phyloP scores from a whole-genome alignment of 2,113 vertebrate genomes.

The Thalassoma bifasciatum region DNA sequence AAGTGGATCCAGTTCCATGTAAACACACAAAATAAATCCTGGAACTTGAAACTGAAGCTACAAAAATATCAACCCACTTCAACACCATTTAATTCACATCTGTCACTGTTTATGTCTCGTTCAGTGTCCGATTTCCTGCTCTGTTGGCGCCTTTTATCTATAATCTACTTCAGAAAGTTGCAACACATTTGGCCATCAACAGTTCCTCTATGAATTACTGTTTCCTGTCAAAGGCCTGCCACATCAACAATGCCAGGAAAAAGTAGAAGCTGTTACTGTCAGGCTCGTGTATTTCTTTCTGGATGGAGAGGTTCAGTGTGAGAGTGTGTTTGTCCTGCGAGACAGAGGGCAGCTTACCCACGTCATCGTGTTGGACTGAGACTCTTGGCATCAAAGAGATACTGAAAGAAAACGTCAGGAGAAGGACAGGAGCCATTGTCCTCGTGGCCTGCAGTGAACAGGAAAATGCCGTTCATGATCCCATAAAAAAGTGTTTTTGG shows the following conservation, averaged over 20 bases:
- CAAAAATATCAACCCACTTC: conserved; percentile 41
- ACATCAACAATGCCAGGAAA: conserved; percentile 73
- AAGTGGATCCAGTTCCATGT: background rate
- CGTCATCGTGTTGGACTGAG: conserved; percentile 71
- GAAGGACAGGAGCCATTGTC: conserved; percentile 63
- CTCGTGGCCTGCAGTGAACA: conserved; percentile 28
- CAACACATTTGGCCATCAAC: conserved; percentile 46
- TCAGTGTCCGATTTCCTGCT: conserved; percentile 64
- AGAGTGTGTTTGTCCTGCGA: conserved; percentile 30
- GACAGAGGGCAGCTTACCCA: conserved; percentile 60
- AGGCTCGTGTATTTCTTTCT: conserved; percentile 45
- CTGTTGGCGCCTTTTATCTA: conserved; percentile 65
- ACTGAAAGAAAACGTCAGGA: conserved; percentile 22
- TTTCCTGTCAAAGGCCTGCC: conserved; percentile 71
- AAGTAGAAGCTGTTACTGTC: conserved; percentile 49
- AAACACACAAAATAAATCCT: too few species aligned
- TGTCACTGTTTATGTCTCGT: conserved; percentile 43
- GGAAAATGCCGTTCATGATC: conserved; percentile 65
- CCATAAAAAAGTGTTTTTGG: conserved; percentile 64
- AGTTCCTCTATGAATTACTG: conserved; percentile 68
- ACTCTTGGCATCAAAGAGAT: conserved; percentile 61
- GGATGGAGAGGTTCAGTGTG: conserved; percentile 8
- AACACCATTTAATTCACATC: conserved; percentile 42
- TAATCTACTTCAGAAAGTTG: conserved; percentile 42
- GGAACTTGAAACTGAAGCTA: conserved; percentile 16